Percentiles rank a stretch among this genome's conserved stretches.
Conservation (phyloP, 1,140 invertebrate genomes). For the Venturia canescens region DNA sequence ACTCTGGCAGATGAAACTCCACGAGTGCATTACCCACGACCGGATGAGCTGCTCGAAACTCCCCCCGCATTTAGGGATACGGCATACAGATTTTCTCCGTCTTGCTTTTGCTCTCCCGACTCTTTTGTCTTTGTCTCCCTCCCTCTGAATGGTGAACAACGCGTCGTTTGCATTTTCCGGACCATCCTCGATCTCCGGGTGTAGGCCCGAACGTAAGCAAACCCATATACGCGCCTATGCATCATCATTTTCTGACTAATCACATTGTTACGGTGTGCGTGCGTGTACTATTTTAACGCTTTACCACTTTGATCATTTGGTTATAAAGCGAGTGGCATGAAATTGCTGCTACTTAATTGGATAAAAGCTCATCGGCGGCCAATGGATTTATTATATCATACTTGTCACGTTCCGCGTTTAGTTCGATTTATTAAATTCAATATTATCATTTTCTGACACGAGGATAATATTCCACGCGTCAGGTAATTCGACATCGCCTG, state of each 20-base stretch:
- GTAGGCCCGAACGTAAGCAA: no score
- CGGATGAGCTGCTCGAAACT: slow-evolving; percentile 29
- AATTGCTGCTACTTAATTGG: not conserved
- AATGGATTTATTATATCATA: not conserved
- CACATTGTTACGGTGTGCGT: not conserved
- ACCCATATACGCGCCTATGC: no score
- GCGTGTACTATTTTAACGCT: not conserved
- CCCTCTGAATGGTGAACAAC: no score
- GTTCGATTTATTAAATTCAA: no score
- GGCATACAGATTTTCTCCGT: not conserved
- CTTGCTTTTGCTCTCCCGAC: not conserved
- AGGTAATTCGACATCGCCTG: no score
- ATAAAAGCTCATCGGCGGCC: not conserved
- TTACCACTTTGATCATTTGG: slow-evolving; percentile 4
- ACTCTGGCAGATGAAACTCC: slow-evolving; percentile 18
- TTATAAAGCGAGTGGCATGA: not conserved
- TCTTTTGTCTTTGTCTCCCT: no score
- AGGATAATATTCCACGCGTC: no score
- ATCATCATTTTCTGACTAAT: slow-evolving; percentile 8
- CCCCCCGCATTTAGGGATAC: no score
- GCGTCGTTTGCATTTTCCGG: no score
- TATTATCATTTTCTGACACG: no score
- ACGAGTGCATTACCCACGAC: slow-evolving; percentile 33
- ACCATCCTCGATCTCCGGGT: no score
- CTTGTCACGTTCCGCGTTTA: no score